Evolutionary conservation across 2,888 invertebrate genomes (phyloP), one percentile per base, ranked within the genome.

Genomic region (Melanchra persicariae): DNA sequence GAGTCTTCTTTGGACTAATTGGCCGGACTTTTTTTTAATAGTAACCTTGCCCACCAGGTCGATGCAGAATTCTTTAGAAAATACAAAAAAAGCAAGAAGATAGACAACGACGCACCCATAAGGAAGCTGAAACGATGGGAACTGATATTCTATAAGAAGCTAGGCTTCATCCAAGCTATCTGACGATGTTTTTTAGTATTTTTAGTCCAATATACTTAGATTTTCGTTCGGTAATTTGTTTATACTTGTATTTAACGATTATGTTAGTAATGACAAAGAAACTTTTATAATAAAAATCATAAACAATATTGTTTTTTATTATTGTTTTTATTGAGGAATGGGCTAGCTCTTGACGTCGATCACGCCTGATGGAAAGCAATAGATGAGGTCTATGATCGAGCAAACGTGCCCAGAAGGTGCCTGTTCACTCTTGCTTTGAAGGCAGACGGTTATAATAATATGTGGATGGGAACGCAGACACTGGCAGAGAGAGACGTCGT

Each of bases 101-200:
- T 95, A 7, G 94, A 92, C 68, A 86, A 67, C 0, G 93, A 95
- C 40, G 92, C 94, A 0, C 95, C 95, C 0, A 93, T 94, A 15
- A 91, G 91, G 1, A 95, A 95, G 70, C 87, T 96, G 55, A 94
- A 93, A 84, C 88, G 93, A n/a, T 96, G 95, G 95, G 95, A 96
- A 79, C 84, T 96, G 64, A 85, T 93, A 72, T 89, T 96, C 64
- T 96, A 96, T 89, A 93, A 95, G 88, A 95, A 94, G 80, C 81
- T 96, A 84, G 95, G 95, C 17, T 95, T 96, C 86, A 87, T 96
- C 86, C 93, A 93, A 80, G 93, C 94, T 73, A 87, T 94, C 77
- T 94, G 82, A 93, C 62, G 70, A 76, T 85, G 79, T 81, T 83
- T 77, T 68, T 73, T 82, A 76, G 66, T 80, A 55, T 19, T 69